These are phyloP conservation scores for Sebastes hopkinsi DNA, from an alignment of 2,797 vertebrate genomes.

Conservation along the genomic window DNA sequence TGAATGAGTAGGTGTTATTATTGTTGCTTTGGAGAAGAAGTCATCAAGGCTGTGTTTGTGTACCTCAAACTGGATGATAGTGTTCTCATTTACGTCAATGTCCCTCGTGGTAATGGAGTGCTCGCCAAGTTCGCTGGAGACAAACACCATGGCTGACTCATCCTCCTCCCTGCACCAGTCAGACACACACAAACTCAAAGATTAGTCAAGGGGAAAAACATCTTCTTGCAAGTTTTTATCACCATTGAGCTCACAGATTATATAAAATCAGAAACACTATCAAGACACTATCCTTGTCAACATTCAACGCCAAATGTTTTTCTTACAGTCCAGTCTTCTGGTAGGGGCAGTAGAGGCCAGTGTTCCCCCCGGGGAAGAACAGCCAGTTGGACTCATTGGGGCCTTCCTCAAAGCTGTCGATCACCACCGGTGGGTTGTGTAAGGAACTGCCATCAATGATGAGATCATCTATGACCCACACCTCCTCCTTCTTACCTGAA, in stretches of 20 bases:
- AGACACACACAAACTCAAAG: conserved; percentile 37
- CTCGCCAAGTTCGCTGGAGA: conserved; percentile 95
- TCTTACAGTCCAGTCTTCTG: conserved; percentile 94
- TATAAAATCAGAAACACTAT: background rate
- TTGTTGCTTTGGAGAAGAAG: conserved; percentile 13
- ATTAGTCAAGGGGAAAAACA: conserved; percentile 17
- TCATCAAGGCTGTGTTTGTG: conserved; percentile 24
- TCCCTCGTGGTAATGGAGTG: conserved; percentile 97
- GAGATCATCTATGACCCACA: conserved; percentile 98
- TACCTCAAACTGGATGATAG: conserved; percentile 98
- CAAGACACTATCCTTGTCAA: background rate
- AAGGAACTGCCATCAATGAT: conserved; percentile 94
- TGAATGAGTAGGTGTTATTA: conserved; percentile 8
- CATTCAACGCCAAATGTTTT: background rate
- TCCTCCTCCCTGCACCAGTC: conserved; percentile 89
- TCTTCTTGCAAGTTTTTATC: conserved; percentile 18
- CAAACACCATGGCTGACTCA: conserved; percentile 97
- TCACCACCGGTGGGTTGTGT: conserved; percentile 88
- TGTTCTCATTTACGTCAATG: conserved; percentile 95
- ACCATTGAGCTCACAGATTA: background rate
- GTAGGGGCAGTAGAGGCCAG: conserved; percentile 95
- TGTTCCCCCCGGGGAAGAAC: conserved; percentile 97
- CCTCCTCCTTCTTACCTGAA: conserved; percentile 97
- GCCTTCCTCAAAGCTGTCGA: conserved; percentile 94
- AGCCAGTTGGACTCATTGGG: conserved; percentile 95